Evolutionary conservation across 2,113 vertebrate genomes (phyloP).

Genomic region (Poeciliopsis retropinna): DNA sequence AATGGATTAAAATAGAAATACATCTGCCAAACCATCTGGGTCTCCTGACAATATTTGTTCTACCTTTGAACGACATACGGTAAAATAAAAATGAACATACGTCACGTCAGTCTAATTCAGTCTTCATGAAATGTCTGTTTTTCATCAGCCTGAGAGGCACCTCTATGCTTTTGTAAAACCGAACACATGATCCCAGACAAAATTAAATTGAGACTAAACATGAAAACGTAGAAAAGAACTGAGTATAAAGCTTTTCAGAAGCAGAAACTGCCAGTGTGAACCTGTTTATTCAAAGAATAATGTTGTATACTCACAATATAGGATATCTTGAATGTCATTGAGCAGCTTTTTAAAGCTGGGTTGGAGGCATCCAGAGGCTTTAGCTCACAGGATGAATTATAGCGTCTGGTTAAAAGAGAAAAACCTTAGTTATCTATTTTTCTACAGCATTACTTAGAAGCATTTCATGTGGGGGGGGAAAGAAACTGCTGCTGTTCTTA

Average conservation of each 20-base stretch:
- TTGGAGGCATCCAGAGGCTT: conserved; percentile 9
- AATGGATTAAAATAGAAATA: background rate
- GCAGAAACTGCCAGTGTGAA: background rate
- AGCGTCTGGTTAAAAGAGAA: rapidly evolving
- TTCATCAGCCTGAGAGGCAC: no score
- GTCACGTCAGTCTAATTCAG: no score
- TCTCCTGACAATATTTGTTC: no score
- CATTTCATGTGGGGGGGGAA: background rate
- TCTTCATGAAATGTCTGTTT: no score
- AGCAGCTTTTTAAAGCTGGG: conserved; percentile 22
- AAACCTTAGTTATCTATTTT: background rate
- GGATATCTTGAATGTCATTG: rapidly evolving
- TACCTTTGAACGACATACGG: no score
- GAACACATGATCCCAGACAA: background rate
- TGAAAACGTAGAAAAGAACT: background rate
- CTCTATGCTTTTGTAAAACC: no score
- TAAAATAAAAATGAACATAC: no score
- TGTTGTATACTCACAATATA: background rate
- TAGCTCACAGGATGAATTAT: background rate
- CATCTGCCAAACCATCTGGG: background rate
- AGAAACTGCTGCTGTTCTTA: background rate
- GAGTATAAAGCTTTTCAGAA: background rate
- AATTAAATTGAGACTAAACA: background rate
- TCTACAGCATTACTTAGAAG: background rate
- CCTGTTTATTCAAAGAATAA: background rate